Conservation (phyloP, 2,113 vertebrate species). For the Oncorhynchus clarkii region DNA sequence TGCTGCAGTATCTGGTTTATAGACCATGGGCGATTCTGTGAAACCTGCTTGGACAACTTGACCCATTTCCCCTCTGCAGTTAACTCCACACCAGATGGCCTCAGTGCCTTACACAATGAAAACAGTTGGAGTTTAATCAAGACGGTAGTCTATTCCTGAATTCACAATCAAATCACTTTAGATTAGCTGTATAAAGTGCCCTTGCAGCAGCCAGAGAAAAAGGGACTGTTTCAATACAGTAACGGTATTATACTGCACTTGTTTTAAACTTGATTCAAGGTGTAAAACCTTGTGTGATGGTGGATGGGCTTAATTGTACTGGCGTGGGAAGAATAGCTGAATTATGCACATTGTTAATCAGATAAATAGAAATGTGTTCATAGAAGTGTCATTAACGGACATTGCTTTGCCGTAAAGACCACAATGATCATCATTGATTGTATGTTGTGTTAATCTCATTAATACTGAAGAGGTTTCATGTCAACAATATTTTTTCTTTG, state of each 20-base stretch:
- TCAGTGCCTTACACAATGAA: background rate
- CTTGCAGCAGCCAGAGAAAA: background rate
- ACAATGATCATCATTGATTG: background rate
- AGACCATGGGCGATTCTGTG: background rate
- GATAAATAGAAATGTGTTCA: background rate
- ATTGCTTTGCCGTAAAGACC: background rate
- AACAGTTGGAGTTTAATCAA: background rate
- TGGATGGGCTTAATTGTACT: background rate
- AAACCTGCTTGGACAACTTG: background rate
- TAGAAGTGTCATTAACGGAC: background rate
- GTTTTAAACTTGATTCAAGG: background rate
- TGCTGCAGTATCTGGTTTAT: too few species aligned
- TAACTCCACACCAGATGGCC: background rate
- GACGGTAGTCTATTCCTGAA: background rate
- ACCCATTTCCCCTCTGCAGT: background rate
- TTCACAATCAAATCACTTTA: background rate
- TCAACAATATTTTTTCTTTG: background rate
- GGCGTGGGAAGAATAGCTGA: background rate
- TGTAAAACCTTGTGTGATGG: background rate
- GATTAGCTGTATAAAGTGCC: too few species aligned
- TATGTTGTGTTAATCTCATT: slow-evolving; percentile 1
- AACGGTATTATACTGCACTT: background rate
- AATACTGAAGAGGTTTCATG: background rate
- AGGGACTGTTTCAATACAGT: background rate
- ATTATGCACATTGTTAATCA: background rate